These are phyloP conservation scores for Megalops cyprinoides DNA, from an alignment of 2,797 vertebrate genomes.

Conservation along the genomic window DNA sequence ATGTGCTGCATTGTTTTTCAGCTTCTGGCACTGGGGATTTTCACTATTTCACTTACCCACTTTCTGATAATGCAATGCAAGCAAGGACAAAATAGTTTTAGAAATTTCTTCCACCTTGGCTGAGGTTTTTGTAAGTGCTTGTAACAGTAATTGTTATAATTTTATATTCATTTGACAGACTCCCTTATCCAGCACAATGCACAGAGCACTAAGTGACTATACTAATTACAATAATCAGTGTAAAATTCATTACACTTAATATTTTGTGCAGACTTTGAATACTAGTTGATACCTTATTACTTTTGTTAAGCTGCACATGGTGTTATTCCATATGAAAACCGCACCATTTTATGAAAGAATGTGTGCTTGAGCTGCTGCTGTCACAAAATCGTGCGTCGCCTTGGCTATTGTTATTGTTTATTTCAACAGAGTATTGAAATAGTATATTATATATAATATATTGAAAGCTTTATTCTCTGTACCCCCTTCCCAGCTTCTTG, in stretches of 20 bases:
- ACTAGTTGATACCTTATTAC: background rate
- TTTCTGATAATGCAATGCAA: background rate
- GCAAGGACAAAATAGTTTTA: conserved; percentile 15
- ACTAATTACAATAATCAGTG: background rate
- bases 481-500: too few relatives aligned
- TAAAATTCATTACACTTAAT: background rate
- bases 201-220: too few relatives aligned
- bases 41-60: background rate
- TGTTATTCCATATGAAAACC: background rate
- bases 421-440: background rate
- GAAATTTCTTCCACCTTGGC: conserved; percentile 3
- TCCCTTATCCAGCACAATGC: too few relatives aligned
- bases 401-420: background rate
- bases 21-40: background rate
- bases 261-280: background rate
- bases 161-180: background rate
- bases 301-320: background rate
- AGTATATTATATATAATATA: too few relatives aligned
- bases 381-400: background rate
- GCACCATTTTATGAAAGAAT: too few relatives aligned
- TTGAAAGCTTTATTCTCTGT: too few relatives aligned
- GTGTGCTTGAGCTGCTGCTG: background rate
- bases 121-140: background rate
- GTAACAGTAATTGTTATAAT: background rate
- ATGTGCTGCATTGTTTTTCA: conserved; percentile 4